Evolutionary conservation across 2,797 vertebrate species (phyloP), one percentile per base, ranked within the genome.

Genomic region (Hippocampus kuda): DNA sequence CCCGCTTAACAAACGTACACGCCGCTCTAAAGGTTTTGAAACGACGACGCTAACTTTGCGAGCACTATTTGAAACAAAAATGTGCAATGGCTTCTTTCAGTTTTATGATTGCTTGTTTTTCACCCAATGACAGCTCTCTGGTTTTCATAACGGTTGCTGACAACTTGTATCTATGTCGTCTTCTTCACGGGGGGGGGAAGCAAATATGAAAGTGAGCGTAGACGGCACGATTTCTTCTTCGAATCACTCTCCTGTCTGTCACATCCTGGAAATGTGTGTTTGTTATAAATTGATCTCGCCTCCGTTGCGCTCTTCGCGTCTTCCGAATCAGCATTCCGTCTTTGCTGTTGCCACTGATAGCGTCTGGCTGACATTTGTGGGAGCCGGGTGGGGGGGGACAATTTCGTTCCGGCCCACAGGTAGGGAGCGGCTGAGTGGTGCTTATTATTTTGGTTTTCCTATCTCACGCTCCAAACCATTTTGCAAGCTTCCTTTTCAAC

Each of bases 361-460:
- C 83, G 84, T 77, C 77, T 69, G 68, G 57, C 76, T 84, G 83
- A 89, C 84, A 87, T 86, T 86, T 86, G 60, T 79, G 72, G 76
- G 70, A 77, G 78, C 76, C 76, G 0, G 41, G 73, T n/a, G n/a
- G 69, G 77, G 80, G 41, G 73, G 69, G 77, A 80, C 77, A 81
- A 80, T 61, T 61, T 34, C 7, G 78, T 77, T 75, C 79, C 68
- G 66, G 61, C 68, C 38, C 65, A 20, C 70, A 48, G 66, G 20
- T 65, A 13, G 62, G 30, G 56, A 59, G 77, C 81, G 81, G 75
- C 70, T 56, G 75, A 79, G 71, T 38, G 24, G 72, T 34, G n/a
- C 49, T 72, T 67, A 65, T 82, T 74, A 53, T 73, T 68, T 68
- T 48, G 48, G 7, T 20, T 41, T 42, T 2, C 51, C 49, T 74